Base-by-base conservation (phyloP, 92 coral and sea anemone species). In the Blastomussa wellsi region DNA sequence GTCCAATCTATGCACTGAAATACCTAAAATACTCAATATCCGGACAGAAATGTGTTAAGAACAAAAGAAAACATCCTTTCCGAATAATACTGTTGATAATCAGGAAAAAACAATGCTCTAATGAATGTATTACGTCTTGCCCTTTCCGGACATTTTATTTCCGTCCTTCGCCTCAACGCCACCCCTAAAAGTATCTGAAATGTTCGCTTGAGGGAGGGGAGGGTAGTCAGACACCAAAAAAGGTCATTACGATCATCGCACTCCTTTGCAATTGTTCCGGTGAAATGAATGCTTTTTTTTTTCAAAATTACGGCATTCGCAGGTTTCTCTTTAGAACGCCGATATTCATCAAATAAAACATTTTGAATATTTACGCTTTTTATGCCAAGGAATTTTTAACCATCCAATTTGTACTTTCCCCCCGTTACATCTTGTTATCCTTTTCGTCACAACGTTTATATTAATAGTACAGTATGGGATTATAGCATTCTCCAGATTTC, bases 31-130 rank as follows among this genome's bases (percentile, higher is more conserved):
- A 17, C 15, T 36, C 2, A 70, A n/a, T 24, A 68, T 68, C 85
- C 67, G 37, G n/a, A 22, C 15, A 67, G 37, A 77, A 81, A 81
- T 81, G 76, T 33, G 60, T 11, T 79, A 77, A 77, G 32, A 12
- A 37, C 11, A 55, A 77, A 55, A 35, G 70, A 77, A 55, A 77
- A 35, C 68, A 55, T 53, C 81, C 81, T 57, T 10, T 35, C 13
- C 9, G 24, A 37, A 17, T 79, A 64, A 79, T 79, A 52, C 42
- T 32, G 51, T 19, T 51, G 83, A 38, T 51, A 69, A 81, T 48
- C 73, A 79, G 74, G 83, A 79, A 81, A 71, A 81, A 70, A 41
- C 6, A 14, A 16, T 68, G 73, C 17, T 68, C 9, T 32, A 17
- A 32, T 68, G 73, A 67, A 67, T 31, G 74, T 29, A 14, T 5